phyloP scores from a whole-genome alignment of 2,797 vertebrate species.

The Periparus ater region DNA sequence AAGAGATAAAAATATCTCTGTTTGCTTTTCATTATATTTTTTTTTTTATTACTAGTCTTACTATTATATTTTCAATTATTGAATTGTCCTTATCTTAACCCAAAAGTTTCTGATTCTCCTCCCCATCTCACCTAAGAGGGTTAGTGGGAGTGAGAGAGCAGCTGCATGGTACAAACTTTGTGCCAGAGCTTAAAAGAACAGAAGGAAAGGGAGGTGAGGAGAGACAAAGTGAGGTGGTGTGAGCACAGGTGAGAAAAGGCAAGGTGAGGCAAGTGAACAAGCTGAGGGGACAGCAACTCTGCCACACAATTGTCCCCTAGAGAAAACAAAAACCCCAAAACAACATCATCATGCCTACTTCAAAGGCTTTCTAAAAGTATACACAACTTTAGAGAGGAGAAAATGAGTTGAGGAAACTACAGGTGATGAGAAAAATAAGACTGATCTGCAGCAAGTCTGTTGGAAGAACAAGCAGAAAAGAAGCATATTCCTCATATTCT shows the following conservation, averaged over 20 bases:
- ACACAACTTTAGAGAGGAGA: neutral
- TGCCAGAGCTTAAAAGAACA: neutral
- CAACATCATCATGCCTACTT: neutral
- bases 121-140: neutral
- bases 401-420: neutral
- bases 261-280: neutral
- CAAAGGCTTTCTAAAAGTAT: neutral
- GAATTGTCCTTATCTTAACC: neutral
- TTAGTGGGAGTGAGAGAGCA: neutral
- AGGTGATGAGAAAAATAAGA: neutral
- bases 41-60: neutral
- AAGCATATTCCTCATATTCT: neutral
- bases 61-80: neutral
- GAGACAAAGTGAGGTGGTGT: rapidly evolving
- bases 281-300: neutral
- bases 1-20: neutral
- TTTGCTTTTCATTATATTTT: neutral
- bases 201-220: neutral
- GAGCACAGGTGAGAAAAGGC: neutral
- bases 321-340: neutral
- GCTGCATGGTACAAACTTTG: neutral
- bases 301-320: neutral
- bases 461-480: neutral
- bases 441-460: neutral
- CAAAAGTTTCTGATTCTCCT: neutral